Evolutionary conservation across 1,140 invertebrate species (phyloP).

Genomic region (Trissolcus basalis): DNA sequence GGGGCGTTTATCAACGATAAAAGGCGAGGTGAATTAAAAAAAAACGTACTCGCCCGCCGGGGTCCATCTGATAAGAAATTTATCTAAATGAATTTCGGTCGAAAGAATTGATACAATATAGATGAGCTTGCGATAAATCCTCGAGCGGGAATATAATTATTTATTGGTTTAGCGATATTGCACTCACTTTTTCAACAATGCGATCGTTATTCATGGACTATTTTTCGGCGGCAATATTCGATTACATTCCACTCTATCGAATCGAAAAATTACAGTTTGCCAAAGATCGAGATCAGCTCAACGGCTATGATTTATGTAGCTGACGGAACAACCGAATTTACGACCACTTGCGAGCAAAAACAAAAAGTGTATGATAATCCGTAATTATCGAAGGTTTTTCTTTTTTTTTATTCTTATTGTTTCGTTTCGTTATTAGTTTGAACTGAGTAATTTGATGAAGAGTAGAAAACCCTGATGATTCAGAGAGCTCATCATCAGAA

Average conservation of each 20-base stretch:
- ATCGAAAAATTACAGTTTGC: slow-evolving; percentile 56
- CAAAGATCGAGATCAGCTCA: slow-evolving; percentile 37
- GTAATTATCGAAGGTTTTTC: neutral
- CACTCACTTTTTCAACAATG: slow-evolving; percentile 31
- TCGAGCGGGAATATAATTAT: slow-evolving; percentile 31
- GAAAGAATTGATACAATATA: slow-evolving; percentile 15
- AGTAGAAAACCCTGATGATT: slow-evolving; percentile 60
- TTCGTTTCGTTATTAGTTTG: neutral
- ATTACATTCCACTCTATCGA: slow-evolving; percentile 58
- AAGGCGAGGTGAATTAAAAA: slow-evolving; percentile 16
- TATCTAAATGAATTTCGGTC: slow-evolving; percentile 29
- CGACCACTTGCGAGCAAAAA: neutral
- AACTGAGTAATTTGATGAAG: slow-evolving; percentile 51
- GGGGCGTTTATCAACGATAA: slow-evolving; percentile 22
- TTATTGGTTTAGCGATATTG: slow-evolving; percentile 19
- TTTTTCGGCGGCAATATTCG: slow-evolving; percentile 46
- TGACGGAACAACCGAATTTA: neutral
- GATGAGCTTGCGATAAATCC: slow-evolving; percentile 21
- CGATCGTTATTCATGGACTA: slow-evolving; percentile 33
- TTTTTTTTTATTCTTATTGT: neutral
- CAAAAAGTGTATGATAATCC: neutral
- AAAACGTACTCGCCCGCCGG: slow-evolving; percentile 4
- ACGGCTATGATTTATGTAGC: slow-evolving; percentile 36
- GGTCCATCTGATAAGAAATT: slow-evolving; percentile 10
- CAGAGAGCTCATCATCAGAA: slow-evolving; percentile 35